Percentiles rank a stretch among this genome's conserved stretches.
Evolutionary conservation across 2,888 invertebrate genomes (phyloP).

Genomic region (Idaea dimidiata): DNA sequence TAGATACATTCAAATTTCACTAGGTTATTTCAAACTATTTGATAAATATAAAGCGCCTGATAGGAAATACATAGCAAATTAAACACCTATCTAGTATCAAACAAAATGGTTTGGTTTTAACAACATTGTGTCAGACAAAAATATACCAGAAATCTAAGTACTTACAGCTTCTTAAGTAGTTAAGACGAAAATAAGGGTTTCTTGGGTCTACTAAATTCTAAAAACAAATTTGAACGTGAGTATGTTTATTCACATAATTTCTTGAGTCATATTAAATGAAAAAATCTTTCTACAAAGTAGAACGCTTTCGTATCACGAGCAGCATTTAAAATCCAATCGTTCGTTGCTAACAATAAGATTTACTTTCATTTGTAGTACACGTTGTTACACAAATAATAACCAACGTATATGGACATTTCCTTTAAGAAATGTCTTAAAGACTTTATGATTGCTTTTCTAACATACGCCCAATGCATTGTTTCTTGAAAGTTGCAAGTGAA

Average conservation of each 20-base stretch:
- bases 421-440: conserved; percentile 20
- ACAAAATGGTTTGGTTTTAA: too few species aligned
- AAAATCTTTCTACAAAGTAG: conserved; percentile 1
- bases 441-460: conserved; percentile 29
- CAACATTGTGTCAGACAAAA: too few species aligned
- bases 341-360: not conserved
- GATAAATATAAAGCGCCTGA: not conserved
- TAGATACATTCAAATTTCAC: too few species aligned
- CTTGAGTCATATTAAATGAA: not conserved
- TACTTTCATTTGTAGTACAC: not conserved
- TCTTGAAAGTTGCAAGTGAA: conserved; percentile 13
- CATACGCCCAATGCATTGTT: conserved; percentile 7
- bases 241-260: not conserved
- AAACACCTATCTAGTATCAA: too few species aligned
- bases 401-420: conserved; percentile 11
- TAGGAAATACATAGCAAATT: not conserved
- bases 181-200: too few species aligned
- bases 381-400: not conserved
- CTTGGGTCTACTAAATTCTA: too few species aligned
- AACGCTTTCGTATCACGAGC: not conserved
- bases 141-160: too few species aligned
- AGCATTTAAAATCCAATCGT: not conserved
- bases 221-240: too few species aligned
- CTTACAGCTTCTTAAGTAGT: too few species aligned
- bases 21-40: too few species aligned